Conservation (phyloP, 2,888 invertebrate species). For the Nomada lathburiana region DNA sequence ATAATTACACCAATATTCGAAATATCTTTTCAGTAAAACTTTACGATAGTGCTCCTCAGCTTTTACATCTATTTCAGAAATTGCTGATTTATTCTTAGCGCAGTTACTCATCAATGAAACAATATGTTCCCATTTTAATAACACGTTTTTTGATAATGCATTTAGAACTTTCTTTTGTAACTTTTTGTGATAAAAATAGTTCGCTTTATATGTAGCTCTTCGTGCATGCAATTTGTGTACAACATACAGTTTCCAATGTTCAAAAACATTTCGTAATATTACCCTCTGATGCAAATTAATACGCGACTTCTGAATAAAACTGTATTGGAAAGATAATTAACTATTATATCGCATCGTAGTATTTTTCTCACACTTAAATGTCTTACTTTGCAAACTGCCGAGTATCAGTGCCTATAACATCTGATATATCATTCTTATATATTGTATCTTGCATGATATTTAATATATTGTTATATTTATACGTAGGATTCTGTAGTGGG, state of each 20-base stretch:
- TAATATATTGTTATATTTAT: slow-evolving; percentile 30
- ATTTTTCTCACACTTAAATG: neutral
- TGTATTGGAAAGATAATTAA: neutral
- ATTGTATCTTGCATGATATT: slow-evolving; percentile 30
- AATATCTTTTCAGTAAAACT: slow-evolving; percentile 32
- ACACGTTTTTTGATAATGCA: slow-evolving; percentile 52
- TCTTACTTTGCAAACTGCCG: slow-evolving; percentile 35
- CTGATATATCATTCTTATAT: slow-evolving; percentile 19
- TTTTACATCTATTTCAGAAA: slow-evolving; percentile 12
- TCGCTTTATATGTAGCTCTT: slow-evolving; percentile 55
- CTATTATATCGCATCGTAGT: neutral
- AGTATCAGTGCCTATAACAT: neutral
- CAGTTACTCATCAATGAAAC: slow-evolving; percentile 21
- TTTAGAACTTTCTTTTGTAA: slow-evolving; percentile 58
- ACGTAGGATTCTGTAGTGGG: slow-evolving; percentile 18
- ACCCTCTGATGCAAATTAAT: slow-evolving; percentile 17
- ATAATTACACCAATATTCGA: slow-evolving; percentile 45
- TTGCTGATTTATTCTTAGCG: neutral
- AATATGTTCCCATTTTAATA: slow-evolving; percentile 46
- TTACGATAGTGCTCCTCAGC: neutral
- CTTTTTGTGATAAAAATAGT: slow-evolving; percentile 51
- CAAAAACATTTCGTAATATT: slow-evolving; percentile 41
- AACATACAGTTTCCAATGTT: slow-evolving; percentile 65
- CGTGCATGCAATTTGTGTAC: slow-evolving; percentile 54
- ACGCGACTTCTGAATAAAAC: neutral